These are phyloP conservation scores for Dendrocincla fuliginosa DNA, from an alignment of 2,797 vertebrate genomes.

Conservation along the genomic window DNA sequence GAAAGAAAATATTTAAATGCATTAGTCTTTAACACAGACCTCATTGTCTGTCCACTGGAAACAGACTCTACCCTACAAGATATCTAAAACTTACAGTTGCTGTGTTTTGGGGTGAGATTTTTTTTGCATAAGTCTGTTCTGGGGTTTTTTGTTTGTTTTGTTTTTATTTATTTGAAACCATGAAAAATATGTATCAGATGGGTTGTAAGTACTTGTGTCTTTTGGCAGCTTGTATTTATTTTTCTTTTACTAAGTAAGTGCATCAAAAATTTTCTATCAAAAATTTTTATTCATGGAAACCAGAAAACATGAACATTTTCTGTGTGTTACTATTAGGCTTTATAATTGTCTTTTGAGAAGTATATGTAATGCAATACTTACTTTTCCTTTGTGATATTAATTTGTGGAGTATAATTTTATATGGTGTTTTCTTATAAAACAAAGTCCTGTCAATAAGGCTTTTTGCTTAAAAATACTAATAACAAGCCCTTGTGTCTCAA, in stretches of 20 bases:
- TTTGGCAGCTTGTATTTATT: background rate
- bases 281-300: background rate
- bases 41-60: background rate
- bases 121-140: background rate
- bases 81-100: background rate
- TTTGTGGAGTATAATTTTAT: background rate
- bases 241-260: background rate
- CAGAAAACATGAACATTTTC: background rate
- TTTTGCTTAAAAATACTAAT: conserved; percentile 16
- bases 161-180: background rate
- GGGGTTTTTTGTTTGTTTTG: background rate
- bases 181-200: background rate
- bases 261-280: background rate
- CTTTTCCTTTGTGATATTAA: background rate
- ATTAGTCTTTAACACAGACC: background rate
- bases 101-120: background rate
- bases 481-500: background rate
- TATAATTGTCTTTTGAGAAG: background rate
- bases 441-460: background rate
- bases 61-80: background rate
- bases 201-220: background rate
- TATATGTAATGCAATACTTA: background rate
- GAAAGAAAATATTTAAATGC: background rate
- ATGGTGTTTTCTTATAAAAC: background rate
- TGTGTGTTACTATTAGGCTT: background rate